Evolutionary conservation across 2,888 invertebrate genomes (phyloP), one percentile per base, ranked within the genome.

Genomic region (Tridacna crocea): DNA sequence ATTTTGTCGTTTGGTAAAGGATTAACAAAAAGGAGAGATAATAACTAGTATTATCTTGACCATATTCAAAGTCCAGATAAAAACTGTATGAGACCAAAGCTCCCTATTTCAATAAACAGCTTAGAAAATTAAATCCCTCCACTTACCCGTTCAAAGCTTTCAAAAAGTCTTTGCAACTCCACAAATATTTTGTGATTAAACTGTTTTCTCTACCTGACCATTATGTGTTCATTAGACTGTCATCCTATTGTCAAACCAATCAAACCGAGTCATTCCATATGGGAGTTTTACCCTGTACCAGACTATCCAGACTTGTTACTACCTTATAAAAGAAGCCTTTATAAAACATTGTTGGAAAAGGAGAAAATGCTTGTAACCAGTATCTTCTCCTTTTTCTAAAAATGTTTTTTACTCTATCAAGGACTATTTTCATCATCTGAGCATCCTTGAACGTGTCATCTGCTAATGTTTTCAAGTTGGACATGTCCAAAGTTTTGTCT

Each of bases 361-460:
- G 61, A 61, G 61, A 61, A 61, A 61, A 15, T 61, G 61, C 22
- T 61, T n/a, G 61, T 61, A 15, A 12, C n/a, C 13, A 61, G 10
- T n/a, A 61, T 15, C n/a, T 61, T 61, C 61, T 61, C n/a, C 17
- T 61, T 15, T 61, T 61, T n/a, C n/a, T n/a, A n/a, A n/a, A n/a
- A n/a, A n/a, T n/a, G n/a, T n/a, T n/a, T n/a, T n/a, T n/a, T n/a
- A n/a, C n/a, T n/a, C n/a, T n/a, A n/a, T n/a, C n/a, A n/a, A n/a
- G n/a, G n/a, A n/a, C n/a, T n/a, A n/a, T n/a, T n/a, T n/a, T n/a
- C n/a, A n/a, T n/a, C n/a, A n/a, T n/a, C n/a, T n/a, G n/a, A n/a
- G n/a, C n/a, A n/a, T n/a, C n/a, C n/a, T n/a, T n/a, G n/a, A n/a
- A n/a, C n/a, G n/a, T n/a, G n/a, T n/a, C n/a, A n/a, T n/a, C n/a